phyloP scores from a whole-genome alignment of 2,797 vertebrate genomes.

The Galago senegalensis region DNA sequence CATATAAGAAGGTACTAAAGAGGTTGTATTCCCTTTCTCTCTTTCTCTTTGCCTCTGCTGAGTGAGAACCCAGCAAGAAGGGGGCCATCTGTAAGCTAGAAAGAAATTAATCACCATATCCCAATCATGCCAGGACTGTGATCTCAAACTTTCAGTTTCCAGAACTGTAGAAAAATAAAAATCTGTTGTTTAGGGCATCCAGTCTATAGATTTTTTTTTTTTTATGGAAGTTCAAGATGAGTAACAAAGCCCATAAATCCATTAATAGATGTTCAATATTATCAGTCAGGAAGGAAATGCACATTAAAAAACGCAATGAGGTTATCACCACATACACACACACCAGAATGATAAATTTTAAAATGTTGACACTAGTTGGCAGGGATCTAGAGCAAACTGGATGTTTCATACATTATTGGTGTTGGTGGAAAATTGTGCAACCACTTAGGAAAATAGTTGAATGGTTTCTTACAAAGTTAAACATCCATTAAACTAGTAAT shows the following conservation, averaged over 20 bases:
- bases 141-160: background rate
- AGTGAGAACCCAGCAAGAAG: background rate
- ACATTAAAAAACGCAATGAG: background rate
- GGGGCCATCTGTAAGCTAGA: background rate
- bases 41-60: fast-evolving
- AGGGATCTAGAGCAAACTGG: constrained; percentile 9
- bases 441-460: constrained; percentile 36
- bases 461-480: constrained; percentile 26
- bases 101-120: background rate
- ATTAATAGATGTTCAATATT: constrained; percentile 2
- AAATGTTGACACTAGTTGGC: constrained; percentile 17
- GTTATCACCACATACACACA: background rate
- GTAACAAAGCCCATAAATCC: background rate
- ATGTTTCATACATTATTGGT: background rate
- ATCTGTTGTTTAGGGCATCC: background rate
- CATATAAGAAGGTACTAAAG: background rate
- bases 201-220: background rate
- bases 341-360: background rate
- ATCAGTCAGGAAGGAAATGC: constrained; percentile 28
- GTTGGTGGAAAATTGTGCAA: constrained; percentile 21
- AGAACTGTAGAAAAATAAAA: constrained; percentile 17
- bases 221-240: background rate
- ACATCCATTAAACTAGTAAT: background rate
- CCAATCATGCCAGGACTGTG: background rate
- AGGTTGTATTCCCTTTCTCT: background rate